Conservation (phyloP, 1,140 invertebrate species). For the Berghia stephanieae region DNA sequence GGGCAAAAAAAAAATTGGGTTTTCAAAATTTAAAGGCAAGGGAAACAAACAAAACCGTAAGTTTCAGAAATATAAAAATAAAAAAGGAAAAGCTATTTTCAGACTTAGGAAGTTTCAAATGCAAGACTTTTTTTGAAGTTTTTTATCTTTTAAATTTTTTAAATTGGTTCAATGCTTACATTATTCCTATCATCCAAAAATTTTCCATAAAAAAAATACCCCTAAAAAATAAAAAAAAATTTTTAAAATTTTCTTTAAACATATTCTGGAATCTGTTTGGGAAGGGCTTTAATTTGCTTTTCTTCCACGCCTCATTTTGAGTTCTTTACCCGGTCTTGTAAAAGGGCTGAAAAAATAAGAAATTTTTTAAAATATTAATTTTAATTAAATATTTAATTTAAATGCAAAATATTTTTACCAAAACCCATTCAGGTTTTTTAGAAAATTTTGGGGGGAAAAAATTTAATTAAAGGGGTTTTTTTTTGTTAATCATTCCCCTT, state of each 20-base stretch:
- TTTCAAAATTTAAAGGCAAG: too few relatives aligned
- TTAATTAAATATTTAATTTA: not conserved
- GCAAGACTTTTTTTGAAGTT: too few relatives aligned
- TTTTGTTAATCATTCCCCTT: too few relatives aligned
- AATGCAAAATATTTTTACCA: not conserved
- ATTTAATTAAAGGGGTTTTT: not conserved
- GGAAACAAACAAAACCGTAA: too few relatives aligned
- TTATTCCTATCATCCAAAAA: not conserved
- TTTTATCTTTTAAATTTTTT: too few relatives aligned
- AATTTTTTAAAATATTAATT: not conserved
- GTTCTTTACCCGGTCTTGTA: constrained; percentile 90
- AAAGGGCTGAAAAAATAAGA: constrained; percentile 74
- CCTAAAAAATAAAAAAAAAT: too few relatives aligned
- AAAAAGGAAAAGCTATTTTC: too few relatives aligned
- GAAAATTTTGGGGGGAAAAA: not conserved
- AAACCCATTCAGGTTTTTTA: not conserved
- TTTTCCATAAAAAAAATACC: not conserved
- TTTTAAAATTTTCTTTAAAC: constrained; percentile 59
- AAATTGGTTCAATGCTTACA: not conserved
- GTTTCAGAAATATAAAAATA: too few relatives aligned
- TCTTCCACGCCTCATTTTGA: constrained; percentile 85
- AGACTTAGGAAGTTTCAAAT: too few relatives aligned
- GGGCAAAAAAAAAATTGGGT: too few relatives aligned
- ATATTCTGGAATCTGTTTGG: constrained; percentile 69
- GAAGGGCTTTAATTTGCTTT: constrained; percentile 79